phyloP scores from a whole-genome alignment of 2,113 vertebrate genomes.

The Willisornis vidua region DNA sequence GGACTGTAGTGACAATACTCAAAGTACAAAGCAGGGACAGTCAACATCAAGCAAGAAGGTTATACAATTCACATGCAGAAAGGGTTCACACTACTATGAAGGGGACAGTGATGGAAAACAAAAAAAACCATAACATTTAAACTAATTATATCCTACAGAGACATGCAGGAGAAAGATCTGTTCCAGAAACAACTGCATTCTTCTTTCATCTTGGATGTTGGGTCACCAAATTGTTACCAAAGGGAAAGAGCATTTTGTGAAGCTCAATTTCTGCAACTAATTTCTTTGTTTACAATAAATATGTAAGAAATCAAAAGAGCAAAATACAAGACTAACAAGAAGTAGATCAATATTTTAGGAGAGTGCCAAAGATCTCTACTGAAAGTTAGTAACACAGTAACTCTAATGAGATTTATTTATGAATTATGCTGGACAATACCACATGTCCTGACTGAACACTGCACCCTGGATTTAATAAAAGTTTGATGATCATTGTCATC shows the following conservation, averaged over 20 bases:
- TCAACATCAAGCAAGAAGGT: neutral
- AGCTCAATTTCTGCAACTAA: neutral
- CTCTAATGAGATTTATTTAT: neutral
- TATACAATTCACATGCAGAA: neutral
- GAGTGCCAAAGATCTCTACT: neutral
- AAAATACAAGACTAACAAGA: neutral
- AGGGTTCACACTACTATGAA: neutral
- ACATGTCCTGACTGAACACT: neutral
- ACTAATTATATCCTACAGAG: slow-evolving; percentile 26
- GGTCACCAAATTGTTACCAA: neutral
- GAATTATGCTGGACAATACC: neutral
- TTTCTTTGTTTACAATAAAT: neutral
- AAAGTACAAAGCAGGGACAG: neutral
- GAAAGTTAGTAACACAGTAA: neutral
- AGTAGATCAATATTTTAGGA: neutral
- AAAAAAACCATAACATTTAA: neutral
- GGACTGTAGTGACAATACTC: neutral
- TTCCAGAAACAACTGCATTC: neutral
- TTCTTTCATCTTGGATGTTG: neutral
- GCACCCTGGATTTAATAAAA: neutral
- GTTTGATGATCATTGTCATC: neutral
- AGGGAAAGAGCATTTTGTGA: neutral
- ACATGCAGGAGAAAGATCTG: neutral
- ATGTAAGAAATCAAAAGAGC: neutral
- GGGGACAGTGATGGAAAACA: slow-evolving; percentile 11